Evolutionary conservation across 2,888 invertebrate species (phyloP), one percentile per base, ranked within the genome.

Genomic region (Epinotia ramella): DNA sequence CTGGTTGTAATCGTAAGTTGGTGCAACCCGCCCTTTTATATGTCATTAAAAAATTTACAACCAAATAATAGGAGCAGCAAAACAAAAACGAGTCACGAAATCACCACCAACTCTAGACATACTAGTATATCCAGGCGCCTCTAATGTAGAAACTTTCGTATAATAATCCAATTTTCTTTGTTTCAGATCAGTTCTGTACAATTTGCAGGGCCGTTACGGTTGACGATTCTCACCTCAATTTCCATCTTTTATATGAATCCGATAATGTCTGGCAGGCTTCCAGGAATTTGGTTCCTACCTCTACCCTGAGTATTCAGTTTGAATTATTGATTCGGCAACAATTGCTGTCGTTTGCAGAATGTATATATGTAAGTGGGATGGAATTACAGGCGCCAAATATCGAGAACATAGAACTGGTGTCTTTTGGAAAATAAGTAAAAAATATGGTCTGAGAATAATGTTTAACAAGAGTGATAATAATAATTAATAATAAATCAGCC

Each of bases 201-300:
- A 82, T 81, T 75, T 78, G 78, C 80, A 81, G 77, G 78, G 81
- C 81, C 81, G 82, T 84, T 83, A 81, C 79, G 80, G 78, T 80
- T 83, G 84, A 81, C 85, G 80, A 86, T 87, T 88, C 85, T 86
- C 89, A 90, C 89, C 89, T 90, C 88, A 87, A 90, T 89, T 90
- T 89, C 87, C 87, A 89, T 89, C 87, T 88, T 89, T 89, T 88
- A 88, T 88, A 89, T 88, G 86, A 88, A 90, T 89, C 88, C 89
- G 90, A 90, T 90, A 91, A 90, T 83, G 85, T 82, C 84, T 92
- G 92, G 91, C 91, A 80, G 78, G 76, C 79, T 77, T 87, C 91
- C 92, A 92, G 86, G 83, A 84, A 83, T 82, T 80, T 80, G 83
- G 82, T 81, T 81, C 79, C 79, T 78, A 78, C 79, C 78, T 77